Conservation (phyloP, 64 coral and sea anemone genomes). For the Hydrozoanthus tunicans region DNA sequence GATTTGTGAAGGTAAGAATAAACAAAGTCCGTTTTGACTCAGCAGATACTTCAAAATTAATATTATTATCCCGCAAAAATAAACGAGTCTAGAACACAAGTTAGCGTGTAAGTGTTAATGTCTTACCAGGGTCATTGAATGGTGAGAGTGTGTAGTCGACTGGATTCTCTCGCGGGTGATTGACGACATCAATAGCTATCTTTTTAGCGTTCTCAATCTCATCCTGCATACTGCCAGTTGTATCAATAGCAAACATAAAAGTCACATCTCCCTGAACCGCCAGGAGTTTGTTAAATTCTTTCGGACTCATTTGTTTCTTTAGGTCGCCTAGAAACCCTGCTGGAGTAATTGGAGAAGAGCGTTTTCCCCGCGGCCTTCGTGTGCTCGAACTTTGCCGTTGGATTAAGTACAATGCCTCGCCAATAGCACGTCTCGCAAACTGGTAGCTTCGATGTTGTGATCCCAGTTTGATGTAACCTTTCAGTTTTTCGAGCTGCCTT, state of each 20-base stretch:
- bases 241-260: conserved; percentile 57
- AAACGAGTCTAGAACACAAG: too few relatives aligned
- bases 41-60: too few relatives aligned
- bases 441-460: conserved; percentile 39
- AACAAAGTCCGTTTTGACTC: too few relatives aligned
- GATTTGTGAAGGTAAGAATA: too few relatives aligned
- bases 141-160: conserved; percentile 52
- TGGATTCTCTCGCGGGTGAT: conserved; percentile 25
- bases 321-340: neutral
- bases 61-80: too few relatives aligned
- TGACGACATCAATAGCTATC: conserved; percentile 45
- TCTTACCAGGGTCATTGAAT: conserved; percentile 57
- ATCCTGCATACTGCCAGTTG: conserved; percentile 47
- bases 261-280: conserved; percentile 64
- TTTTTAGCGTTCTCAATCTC: conserved; percentile 42
- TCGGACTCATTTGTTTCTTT: neutral
- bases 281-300: conserved; percentile 34
- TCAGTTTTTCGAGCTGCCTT: conserved; percentile 11
- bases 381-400: neutral
- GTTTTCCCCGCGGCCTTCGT: neutral
- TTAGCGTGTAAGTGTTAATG: neutral
- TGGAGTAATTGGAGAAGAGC: neutral
- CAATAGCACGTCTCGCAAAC: conserved; percentile 42
- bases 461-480: conserved; percentile 15
- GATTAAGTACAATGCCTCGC: neutral